These are phyloP conservation scores for Panthera tigris DNA, from an alignment of 2,113 vertebrate species.

Conservation along the genomic window DNA sequence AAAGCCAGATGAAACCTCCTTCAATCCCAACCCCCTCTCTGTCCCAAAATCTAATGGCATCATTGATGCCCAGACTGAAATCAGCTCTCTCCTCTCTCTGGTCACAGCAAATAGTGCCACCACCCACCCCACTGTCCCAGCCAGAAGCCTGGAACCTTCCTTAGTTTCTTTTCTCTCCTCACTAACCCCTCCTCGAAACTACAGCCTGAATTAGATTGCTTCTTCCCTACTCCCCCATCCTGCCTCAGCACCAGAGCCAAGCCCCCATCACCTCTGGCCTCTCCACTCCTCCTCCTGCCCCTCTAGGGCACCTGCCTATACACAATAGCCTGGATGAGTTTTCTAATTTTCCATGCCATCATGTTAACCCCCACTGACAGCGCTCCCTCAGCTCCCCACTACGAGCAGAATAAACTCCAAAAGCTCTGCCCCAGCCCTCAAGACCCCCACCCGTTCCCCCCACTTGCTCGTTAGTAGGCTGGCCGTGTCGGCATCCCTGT, in stretches of 20 bases:
- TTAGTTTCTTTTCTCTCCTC: not conserved
- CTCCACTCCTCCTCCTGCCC: not conserved
- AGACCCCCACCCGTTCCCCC: not conserved
- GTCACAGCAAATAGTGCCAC: not conserved
- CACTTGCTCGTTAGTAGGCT: too few relatives aligned
- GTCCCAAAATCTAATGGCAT: not conserved
- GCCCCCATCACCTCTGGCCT: not conserved
- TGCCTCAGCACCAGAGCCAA: not conserved
- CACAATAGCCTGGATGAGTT: not conserved
- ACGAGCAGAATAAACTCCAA: not conserved
- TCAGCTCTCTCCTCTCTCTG: not conserved
- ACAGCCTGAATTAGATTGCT: not conserved
- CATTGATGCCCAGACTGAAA: not conserved
- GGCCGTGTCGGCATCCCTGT: too few relatives aligned
- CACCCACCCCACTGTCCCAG: rapidly evolving
- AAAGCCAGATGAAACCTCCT: not conserved
- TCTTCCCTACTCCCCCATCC: not conserved
- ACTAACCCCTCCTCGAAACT: not conserved
- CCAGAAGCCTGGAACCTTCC: not conserved
- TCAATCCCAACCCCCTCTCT: too few relatives aligned
- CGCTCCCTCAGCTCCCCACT: not conserved
- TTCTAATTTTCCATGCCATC: not conserved
- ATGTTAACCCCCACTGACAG: rapidly evolving
- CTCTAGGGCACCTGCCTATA: not conserved
- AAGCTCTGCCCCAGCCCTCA: too few relatives aligned